Evolutionary conservation across 2,113 vertebrate genomes (phyloP).

Genomic region (Triplophysa tibetana): DNA sequence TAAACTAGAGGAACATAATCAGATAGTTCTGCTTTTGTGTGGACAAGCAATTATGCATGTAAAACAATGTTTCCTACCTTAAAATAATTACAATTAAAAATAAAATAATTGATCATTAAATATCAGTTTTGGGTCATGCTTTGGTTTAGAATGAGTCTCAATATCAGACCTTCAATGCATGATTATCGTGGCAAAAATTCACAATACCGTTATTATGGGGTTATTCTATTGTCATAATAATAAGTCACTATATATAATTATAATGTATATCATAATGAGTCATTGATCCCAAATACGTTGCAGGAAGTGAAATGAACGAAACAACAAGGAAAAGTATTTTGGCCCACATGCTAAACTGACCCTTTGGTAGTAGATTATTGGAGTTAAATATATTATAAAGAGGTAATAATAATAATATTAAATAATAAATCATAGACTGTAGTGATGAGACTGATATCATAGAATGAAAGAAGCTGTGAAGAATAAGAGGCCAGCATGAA

Average conservation of each 20-base stretch:
- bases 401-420: no score
- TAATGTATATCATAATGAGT: no score
- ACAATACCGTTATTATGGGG: no score
- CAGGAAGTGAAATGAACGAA: slow-evolving; percentile 49
- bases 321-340: slow-evolving; percentile 47
- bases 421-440: slow-evolving; percentile 68
- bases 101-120: slow-evolving; percentile 34
- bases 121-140: slow-evolving; percentile 16
- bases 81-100: slow-evolving; percentile 31
- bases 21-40: slow-evolving; percentile 24
- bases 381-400: no score
- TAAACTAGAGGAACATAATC: slow-evolving; percentile 30
- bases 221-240: no score
- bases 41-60: slow-evolving; percentile 33
- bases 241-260: no score
- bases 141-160: background rate
- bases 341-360: slow-evolving; percentile 60
- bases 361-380: slow-evolving; percentile 67
- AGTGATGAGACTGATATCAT: slow-evolving; percentile 63
- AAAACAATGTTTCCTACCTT: slow-evolving; percentile 31
- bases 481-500: slow-evolving; percentile 26
- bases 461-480: slow-evolving; percentile 15
- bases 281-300: slow-evolving; percentile 9
- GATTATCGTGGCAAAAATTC: no score
- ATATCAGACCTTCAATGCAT: no score